Evolutionary conservation across 2,888 invertebrate species (phyloP), one percentile per base, ranked within the genome.

Genomic region (Calliphora vomitoria): DNA sequence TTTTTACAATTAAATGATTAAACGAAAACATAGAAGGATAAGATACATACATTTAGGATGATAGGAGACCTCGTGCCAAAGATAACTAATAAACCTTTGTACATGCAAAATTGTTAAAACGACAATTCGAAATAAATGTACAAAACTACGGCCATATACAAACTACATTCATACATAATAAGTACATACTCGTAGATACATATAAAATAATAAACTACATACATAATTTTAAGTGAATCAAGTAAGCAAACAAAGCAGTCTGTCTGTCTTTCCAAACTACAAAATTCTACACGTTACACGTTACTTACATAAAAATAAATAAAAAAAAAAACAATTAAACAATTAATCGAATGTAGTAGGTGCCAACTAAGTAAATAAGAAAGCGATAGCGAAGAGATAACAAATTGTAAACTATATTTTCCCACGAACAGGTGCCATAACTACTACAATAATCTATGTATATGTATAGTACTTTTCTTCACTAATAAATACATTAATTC

Each of bases 241-340:
- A 87, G 80, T 87, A 87, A 87, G 87, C 85, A 74, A 89, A 86
- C 78, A 85, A 87, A 87, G 87, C 85, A 74, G 79, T n/a, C 58
- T n/a, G n/a, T 41, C 10, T 41, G 41, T 41, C 4, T 76, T 75
- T 58, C 44, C 15, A 79, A 83, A 18, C 41, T 76, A 78, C 72
- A 72, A 84, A 68, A 47, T 38, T 68, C 18, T 78, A 82, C 20
- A 78, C 66, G 60, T 82, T 72, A 53, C 55, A 13, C 10, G 35
- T 69, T 75, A 58, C 20, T 84, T 83, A 78, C 66, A 72, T 87
- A 78, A 78, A 82, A 35, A 80, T 66, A 44, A 62, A 71, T 35
- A 31, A 35, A 44, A 76, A 47, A 60, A 74, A 76, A 38, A 15
- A 50, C 44, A 11, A 72, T 25, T 50, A n/a, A 50, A 13, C 1